These are phyloP conservation scores for Periophthalmus modestus DNA, from an alignment of 2,113 vertebrate species.

Conservation along the genomic window DNA sequence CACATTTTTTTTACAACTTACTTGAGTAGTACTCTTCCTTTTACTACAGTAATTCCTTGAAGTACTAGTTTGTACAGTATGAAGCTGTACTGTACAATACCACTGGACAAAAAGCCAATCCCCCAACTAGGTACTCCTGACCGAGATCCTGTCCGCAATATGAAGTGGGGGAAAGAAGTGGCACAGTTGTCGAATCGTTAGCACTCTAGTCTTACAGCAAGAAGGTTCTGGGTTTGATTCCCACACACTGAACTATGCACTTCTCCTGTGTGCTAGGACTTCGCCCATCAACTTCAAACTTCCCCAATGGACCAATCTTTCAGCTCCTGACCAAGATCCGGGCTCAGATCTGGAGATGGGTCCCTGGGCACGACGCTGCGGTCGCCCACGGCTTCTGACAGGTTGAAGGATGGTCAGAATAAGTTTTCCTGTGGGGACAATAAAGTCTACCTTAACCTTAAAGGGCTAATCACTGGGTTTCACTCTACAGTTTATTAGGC, in stretches of 20 bases:
- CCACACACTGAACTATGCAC: neutral
- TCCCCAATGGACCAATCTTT: neutral
- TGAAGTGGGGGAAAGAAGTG: no score
- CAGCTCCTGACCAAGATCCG: no score
- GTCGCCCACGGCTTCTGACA: neutral
- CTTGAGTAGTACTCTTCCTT: no score
- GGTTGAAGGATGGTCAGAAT: neutral
- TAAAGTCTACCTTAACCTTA: neutral
- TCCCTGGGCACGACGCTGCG: neutral
- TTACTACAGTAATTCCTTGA: no score
- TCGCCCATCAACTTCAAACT: neutral
- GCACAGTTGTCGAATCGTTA: no score
- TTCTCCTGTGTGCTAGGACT: neutral
- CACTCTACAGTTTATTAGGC: neutral
- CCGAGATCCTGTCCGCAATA: no score
- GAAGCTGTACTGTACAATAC: no score
- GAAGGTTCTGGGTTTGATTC: neutral
- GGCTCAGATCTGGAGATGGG: neutral
- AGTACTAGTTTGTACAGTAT: no score
- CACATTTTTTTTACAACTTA: no score
- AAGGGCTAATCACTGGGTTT: neutral
- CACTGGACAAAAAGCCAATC: no score
- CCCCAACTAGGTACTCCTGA: no score
- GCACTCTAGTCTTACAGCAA: no score
- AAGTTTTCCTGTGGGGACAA: neutral